Evolutionary conservation across 2,888 invertebrate species (phyloP), one percentile per base, ranked within the genome.

Genomic region (Nephrotoma appendiculata): DNA sequence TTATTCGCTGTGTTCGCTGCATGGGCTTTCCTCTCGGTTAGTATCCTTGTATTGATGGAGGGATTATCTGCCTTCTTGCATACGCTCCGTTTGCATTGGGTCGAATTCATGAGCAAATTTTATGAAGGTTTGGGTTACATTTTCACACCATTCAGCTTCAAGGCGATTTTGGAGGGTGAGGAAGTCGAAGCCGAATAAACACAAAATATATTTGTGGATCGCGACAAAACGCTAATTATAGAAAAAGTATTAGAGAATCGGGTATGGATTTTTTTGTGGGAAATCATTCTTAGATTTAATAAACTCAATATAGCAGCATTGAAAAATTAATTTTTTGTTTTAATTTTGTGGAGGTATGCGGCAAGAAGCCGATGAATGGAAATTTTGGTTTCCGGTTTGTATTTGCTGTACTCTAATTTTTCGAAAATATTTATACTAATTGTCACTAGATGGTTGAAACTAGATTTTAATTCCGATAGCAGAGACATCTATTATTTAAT

Each of bases 21-120:
- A 90, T 99, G 98, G 97, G 95, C 96, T 87, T 93, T 94, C 83
- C 94, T 98, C 89, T 98, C 98, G 0, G 93, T 98, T 86, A 96
- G 96, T 89, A 98, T 99, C 91, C 94, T 99, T 87, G 96, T 99
- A 88, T 94, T 98, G 90, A 99, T 99, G 98, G 98, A 99, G 92
- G 99, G 98, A 1, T 93, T 99, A 42, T 98, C 98, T 41, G 98
- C 99, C 83, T 99, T 99, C 93, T 93, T 99, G 88, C 99, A 99
- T 91, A 98, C 98, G 1, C 94, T 99, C 89, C 96, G 98, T 94
- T 94, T 98, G 89, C 98, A 98, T 92, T 98, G 98, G 96, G 96
- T 97, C 90, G 97, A 97, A 92, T 98, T 98, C 93, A 97, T 98
- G 93, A 97, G 96, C 92, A 97, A 97, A 91, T 97, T 97, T 92